Conservation (phyloP, 2,888 invertebrate species). For the Chironomus riparius region DNA sequence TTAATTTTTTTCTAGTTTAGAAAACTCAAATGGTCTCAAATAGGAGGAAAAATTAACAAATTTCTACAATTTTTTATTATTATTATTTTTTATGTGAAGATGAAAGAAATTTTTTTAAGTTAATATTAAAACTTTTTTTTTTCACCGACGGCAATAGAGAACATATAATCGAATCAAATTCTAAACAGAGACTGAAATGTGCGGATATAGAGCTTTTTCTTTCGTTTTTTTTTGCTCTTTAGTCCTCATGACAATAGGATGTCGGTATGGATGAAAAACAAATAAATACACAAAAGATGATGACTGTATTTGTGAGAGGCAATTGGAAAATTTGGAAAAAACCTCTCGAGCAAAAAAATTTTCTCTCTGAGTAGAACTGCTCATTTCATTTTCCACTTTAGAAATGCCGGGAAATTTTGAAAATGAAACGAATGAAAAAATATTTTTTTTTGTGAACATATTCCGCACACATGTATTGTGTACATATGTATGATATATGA, state of each 20-base stretch:
- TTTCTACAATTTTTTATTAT: too few species aligned
- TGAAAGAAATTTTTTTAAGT: background rate
- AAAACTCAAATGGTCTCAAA: too few species aligned
- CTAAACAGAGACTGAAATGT: conserved; percentile 24
- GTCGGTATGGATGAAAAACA: background rate
- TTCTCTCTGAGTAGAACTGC: background rate
- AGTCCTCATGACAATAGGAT: background rate
- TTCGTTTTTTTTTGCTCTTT: background rate
- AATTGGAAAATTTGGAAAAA: conserved; percentile 4
- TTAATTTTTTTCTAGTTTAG: too few species aligned
- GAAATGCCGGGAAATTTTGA: background rate
- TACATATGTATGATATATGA: too few species aligned
- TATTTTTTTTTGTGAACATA: too few species aligned
- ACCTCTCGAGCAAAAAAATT: background rate
- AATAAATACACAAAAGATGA: background rate
- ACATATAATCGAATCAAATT: conserved; percentile 27
- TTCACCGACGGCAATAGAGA: conserved; percentile 1
- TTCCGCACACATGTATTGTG: too few species aligned
- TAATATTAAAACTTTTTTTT: background rate
- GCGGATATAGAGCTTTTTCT: background rate
- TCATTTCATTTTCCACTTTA: background rate
- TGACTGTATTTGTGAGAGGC: background rate
- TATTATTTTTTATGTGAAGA: background rate
- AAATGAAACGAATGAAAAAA: background rate
- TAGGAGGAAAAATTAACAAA: too few species aligned